These are phyloP conservation scores for Medauroidea extradentata DNA, from an alignment of 1,140 invertebrate species.

Conservation along the genomic window DNA sequence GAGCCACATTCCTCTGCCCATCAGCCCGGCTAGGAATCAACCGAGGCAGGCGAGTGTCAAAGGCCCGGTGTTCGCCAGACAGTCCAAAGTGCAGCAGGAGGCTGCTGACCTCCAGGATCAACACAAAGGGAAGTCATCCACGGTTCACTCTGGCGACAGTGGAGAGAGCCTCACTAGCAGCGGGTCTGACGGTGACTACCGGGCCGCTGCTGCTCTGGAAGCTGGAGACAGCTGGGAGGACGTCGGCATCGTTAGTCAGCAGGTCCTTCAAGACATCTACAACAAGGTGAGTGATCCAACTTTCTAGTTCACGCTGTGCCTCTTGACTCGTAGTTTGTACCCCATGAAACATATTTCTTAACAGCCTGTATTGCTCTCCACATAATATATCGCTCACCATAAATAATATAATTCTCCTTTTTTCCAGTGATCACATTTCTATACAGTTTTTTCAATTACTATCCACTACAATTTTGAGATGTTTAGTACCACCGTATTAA, in stretches of 20 bases:
- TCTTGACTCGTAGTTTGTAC: too few relatives aligned
- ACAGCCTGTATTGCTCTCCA: too few relatives aligned
- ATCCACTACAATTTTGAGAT: too few relatives aligned
- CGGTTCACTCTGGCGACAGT: slow-evolving; percentile 4
- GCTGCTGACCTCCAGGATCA: background rate
- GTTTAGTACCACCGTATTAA: too few relatives aligned
- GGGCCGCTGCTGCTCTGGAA: slow-evolving; percentile 23
- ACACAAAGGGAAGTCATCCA: background rate
- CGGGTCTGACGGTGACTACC: slow-evolving; percentile 11
- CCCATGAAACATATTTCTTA: too few relatives aligned
- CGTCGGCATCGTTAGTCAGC: slow-evolving; percentile 46
- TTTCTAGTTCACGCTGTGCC: too few relatives aligned
- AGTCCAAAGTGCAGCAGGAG: background rate
- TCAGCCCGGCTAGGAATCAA: background rate
- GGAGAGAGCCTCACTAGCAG: slow-evolving; percentile 33
- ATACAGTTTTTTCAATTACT: too few relatives aligned
- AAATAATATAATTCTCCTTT: too few relatives aligned
- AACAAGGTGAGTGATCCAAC: slow-evolving; percentile 45
- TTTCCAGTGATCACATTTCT: too few relatives aligned
- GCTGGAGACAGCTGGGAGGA: slow-evolving; percentile 46
- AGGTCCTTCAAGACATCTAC: slow-evolving; percentile 48
- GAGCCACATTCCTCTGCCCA: slow-evolving; percentile 11
- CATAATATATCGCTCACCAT: too few relatives aligned
- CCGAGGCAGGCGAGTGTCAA: background rate
- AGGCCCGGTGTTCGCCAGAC: background rate